Evolutionary conservation across 2,888 invertebrate species (phyloP).

Genomic region (Fabriciana adippe): DNA sequence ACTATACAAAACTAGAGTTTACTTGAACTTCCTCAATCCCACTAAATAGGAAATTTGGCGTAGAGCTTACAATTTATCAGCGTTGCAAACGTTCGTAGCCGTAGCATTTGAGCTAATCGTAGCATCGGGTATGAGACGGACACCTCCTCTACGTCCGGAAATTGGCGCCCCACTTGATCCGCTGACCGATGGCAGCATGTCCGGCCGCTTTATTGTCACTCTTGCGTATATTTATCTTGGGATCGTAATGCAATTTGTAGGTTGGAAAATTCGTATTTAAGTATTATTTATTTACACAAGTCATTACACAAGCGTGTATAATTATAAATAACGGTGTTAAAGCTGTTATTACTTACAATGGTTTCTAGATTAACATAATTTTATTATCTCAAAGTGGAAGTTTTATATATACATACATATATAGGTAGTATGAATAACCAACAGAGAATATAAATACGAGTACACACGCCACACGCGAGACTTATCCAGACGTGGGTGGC

Average conservation of each 20-base stretch:
- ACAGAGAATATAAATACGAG: no score
- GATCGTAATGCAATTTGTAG: slow-evolving; percentile 15
- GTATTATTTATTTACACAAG: no score
- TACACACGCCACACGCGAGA: no score
- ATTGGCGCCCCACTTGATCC: slow-evolving; percentile 43
- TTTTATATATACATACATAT: no score
- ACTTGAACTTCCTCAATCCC: background rate
- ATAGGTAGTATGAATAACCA: no score
- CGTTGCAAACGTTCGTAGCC: slow-evolving; percentile 5
- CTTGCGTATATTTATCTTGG: slow-evolving; percentile 34
- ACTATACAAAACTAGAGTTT: background rate
- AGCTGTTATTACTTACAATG: no score
- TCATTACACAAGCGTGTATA: no score
- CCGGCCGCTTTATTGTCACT: slow-evolving; percentile 38
- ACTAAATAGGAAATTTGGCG: slow-evolving; percentile 1
- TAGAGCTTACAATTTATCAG: slow-evolving; percentile 6
- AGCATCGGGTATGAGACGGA: slow-evolving; percentile 25
- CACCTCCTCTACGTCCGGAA: slow-evolving; percentile 42
- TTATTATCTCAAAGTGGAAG: no score
- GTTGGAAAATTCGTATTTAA: background rate
- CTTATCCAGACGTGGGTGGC: no score
- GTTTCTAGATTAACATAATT: no score
- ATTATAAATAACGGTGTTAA: no score
- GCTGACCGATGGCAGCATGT: slow-evolving; percentile 40
- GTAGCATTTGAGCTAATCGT: slow-evolving; percentile 22